These are phyloP conservation scores for Brachyalestes nurse DNA, from an alignment of 2,797 vertebrate genomes.

Conservation along the genomic window DNA sequence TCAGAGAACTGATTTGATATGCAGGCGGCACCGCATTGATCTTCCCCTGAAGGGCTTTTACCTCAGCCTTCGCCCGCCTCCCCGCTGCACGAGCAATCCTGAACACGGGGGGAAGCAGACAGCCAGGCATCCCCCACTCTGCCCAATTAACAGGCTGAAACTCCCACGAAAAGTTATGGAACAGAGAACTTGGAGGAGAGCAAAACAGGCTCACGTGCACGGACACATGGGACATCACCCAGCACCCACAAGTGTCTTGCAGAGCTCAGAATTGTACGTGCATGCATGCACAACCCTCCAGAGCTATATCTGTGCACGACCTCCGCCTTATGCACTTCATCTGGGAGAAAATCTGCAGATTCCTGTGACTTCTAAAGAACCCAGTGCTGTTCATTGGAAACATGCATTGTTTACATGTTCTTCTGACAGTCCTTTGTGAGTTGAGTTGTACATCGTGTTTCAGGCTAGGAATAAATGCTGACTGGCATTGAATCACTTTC, in stretches of 20 bases:
- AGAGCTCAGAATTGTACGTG: background rate
- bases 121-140: constrained; percentile 6
- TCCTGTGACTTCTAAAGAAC: too few species aligned
- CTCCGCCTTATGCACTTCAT: too few species aligned
- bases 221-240: background rate
- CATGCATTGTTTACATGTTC: too few species aligned
- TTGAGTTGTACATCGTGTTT: too few species aligned
- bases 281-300: background rate
- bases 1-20: background rate
- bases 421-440: too few species aligned
- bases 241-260: background rate
- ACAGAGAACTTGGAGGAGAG: background rate
- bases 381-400: too few species aligned
- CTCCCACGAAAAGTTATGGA: background rate
- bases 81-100: background rate
- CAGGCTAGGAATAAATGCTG: too few species aligned
- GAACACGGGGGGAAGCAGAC: constrained; percentile 4
- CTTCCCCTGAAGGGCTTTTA: background rate
- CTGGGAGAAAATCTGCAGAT: too few species aligned
- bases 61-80: background rate
- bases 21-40: background rate
- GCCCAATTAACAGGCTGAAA: constrained; percentile 2
- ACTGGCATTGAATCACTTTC: too few species aligned
- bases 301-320: too few species aligned
- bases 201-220: constrained; percentile 6